Percentiles rank a stretch among this genome's conserved stretches.
phyloP scores from a whole-genome alignment of 2,113 vertebrate species.

The Alligator mississippiensis region DNA sequence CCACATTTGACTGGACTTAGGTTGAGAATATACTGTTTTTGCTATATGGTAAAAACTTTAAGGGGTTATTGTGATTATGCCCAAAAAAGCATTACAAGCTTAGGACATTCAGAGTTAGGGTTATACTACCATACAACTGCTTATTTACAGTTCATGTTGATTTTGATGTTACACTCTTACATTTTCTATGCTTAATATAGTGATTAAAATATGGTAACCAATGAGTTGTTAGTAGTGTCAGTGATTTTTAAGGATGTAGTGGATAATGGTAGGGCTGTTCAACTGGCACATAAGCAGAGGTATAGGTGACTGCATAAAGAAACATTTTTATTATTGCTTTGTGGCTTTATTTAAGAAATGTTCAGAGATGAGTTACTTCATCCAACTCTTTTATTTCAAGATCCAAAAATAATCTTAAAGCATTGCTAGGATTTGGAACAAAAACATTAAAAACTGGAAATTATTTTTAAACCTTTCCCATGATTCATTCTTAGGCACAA shows the following conservation, averaged over 20 bases:
- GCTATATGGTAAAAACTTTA: not conserved
- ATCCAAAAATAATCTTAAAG: not conserved
- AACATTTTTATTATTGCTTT: not conserved
- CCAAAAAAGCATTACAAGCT: not conserved
- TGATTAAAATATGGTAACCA: not conserved
- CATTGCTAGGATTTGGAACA: not conserved
- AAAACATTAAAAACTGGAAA: not conserved
- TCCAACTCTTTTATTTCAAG: not conserved
- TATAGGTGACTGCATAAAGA: accelerated
- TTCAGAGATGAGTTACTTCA: not conserved
- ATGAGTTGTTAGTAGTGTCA: not conserved
- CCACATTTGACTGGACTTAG: not conserved
- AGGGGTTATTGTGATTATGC: not conserved
- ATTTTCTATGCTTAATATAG: not conserved
- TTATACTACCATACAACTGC: not conserved
- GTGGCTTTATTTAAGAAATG: not conserved
- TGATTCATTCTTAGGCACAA: not conserved
- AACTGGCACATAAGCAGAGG: not conserved
- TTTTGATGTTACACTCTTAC: not conserved
- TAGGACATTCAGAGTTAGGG: not conserved
- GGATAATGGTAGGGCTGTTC: not conserved
- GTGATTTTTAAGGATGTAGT: not conserved
- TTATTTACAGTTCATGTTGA: not conserved
- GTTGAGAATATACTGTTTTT: not conserved
- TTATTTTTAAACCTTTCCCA: not conserved